Evolutionary conservation across 1,140 invertebrate species (phyloP).

Genomic region (Prorops nasuta): DNA sequence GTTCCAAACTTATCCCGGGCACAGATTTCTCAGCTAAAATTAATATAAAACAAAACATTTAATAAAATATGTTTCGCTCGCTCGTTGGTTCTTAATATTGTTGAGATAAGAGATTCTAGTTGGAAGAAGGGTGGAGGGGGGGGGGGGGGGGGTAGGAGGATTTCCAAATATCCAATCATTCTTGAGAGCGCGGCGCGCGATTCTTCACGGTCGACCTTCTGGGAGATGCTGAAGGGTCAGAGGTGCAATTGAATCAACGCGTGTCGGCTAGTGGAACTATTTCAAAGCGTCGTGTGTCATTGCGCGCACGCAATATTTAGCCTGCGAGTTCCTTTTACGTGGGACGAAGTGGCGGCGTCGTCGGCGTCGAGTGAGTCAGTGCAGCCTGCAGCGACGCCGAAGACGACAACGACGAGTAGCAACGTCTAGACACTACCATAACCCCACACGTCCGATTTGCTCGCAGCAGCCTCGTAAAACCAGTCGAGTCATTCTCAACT

Average conservation of each 20-base stretch:
- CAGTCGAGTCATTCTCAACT: slow-evolving; percentile 28
- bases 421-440: slow-evolving; percentile 43
- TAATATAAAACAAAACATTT: too few relatives aligned
- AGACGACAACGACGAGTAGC: slow-evolving; percentile 29
- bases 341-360: slow-evolving; percentile 17
- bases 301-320: slow-evolving; percentile 51
- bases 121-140: background rate
- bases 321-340: slow-evolving; percentile 19
- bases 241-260: slow-evolving; percentile 28
- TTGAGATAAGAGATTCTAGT: background rate
- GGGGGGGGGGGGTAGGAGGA: background rate
- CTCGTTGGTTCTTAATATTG: background rate
- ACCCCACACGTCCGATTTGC: slow-evolving; percentile 35
- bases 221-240: background rate
- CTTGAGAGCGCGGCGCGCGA: too few relatives aligned
- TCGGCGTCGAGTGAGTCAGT: slow-evolving; percentile 44
- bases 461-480: slow-evolving; percentile 22
- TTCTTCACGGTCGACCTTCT: too few relatives aligned
- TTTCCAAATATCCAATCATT: background rate
- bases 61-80: too few relatives aligned
- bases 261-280: slow-evolving; percentile 32
- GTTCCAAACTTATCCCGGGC: too few relatives aligned
- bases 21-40: too few relatives aligned
- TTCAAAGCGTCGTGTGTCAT: slow-evolving; percentile 41
- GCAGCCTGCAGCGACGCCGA: slow-evolving; percentile 35